Evolutionary conservation across 2,113 vertebrate species (phyloP).

Genomic region (Cynocephalus volans): DNA sequence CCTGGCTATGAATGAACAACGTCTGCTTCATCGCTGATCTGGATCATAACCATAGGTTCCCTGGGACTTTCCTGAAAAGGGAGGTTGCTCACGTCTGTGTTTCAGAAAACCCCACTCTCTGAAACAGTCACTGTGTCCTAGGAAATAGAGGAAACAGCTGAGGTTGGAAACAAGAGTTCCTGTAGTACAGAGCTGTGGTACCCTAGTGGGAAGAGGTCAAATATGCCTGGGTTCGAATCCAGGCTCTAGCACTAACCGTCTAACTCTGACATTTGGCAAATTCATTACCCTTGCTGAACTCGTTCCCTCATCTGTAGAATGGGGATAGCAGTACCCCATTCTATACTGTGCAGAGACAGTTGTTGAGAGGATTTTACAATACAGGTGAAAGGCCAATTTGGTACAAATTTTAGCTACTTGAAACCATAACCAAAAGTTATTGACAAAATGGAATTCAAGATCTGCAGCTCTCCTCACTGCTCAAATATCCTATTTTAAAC

Average conservation of each 20-base stretch:
- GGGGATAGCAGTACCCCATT: background rate
- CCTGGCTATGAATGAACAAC: background rate
- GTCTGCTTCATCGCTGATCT: background rate
- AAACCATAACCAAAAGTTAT: constrained; percentile 47
- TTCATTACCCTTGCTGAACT: background rate
- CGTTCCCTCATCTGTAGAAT: background rate
- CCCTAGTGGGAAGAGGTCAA: background rate
- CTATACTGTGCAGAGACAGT: background rate
- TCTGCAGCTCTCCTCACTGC: background rate
- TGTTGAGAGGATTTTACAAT: background rate
- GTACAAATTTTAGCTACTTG: constrained; percentile 24
- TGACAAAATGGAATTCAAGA: background rate
- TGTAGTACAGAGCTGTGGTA: background rate
- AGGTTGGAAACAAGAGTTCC: background rate
- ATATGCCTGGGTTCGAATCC: background rate
- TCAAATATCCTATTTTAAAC: constrained; percentile 26
- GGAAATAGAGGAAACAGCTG: background rate
- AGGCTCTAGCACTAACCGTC: background rate
- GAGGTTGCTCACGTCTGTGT: background rate
- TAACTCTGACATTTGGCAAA: constrained; percentile 14
- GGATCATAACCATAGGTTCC: background rate
- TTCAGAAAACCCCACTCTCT: background rate
- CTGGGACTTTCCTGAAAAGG: background rate
- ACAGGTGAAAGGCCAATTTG: background rate
- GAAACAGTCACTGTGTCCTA: background rate